Evolutionary conservation across 2,113 vertebrate genomes (phyloP).

Genomic region (Piliocolobus tephrosceles): DNA sequence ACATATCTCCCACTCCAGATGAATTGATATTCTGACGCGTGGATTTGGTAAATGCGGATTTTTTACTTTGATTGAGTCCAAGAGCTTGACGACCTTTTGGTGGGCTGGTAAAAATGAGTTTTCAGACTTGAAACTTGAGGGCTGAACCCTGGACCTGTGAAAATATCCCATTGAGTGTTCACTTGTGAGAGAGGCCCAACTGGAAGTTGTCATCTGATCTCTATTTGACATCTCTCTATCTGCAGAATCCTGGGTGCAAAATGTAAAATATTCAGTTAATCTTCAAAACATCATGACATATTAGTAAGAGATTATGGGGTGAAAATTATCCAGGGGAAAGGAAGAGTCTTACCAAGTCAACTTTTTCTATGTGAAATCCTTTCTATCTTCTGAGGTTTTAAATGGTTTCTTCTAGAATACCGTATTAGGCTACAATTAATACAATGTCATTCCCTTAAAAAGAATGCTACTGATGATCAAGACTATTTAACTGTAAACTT

Average conservation of each 20-base stretch:
- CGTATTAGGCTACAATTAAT: neutral
- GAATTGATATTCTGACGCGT: slow-evolving; percentile 13
- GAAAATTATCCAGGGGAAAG: neutral
- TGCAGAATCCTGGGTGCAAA: neutral
- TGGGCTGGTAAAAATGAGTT: neutral
- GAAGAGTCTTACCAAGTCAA: neutral
- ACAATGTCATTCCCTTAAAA: neutral
- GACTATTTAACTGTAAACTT: neutral
- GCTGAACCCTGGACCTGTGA: neutral
- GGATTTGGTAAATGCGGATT: neutral
- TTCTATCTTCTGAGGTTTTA: neutral
- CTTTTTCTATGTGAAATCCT: neutral
- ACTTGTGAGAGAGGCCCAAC: neutral
- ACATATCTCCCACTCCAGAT: neutral
- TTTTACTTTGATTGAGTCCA: neutral
- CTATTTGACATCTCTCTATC: slow-evolving; percentile 6
- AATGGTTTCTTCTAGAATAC: neutral
- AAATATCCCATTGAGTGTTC: neutral
- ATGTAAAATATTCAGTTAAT: neutral
- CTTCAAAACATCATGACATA: neutral
- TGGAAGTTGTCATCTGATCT: neutral
- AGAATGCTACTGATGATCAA: neutral
- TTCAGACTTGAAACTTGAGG: neutral
- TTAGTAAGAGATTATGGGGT: neutral
- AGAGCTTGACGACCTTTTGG: neutral